Conservation (phyloP, 2,113 vertebrate species). For the Pipra filicauda region DNA sequence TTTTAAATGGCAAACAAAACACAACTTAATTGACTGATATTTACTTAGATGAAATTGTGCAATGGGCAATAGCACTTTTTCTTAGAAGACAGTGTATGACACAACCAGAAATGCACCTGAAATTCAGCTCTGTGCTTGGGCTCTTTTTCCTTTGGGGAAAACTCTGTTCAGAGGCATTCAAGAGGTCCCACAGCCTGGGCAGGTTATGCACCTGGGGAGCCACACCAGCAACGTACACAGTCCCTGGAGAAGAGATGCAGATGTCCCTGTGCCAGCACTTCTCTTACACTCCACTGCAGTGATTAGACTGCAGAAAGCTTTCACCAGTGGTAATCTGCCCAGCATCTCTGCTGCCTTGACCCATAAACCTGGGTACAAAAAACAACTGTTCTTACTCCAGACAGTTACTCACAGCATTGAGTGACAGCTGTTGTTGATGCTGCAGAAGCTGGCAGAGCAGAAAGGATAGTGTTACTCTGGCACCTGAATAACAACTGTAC, state of each 20-base stretch:
- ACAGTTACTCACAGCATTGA: not conserved
- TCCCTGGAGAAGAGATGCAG: not conserved
- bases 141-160: not conserved
- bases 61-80: not conserved
- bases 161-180: not conserved
- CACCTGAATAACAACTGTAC: not conserved
- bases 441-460: not conserved
- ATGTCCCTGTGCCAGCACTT: not conserved
- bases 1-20: not conserved
- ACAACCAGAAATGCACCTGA: not conserved
- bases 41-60: not conserved
- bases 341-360: not conserved
- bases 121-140: not conserved
- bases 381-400: not conserved
- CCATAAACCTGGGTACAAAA: not conserved
- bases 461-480: not conserved
- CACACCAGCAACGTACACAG: fast-evolving
- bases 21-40: not conserved
- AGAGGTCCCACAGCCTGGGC: not conserved
- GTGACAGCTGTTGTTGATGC: not conserved
- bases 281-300: not conserved
- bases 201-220: not conserved
- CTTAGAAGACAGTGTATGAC: fast-evolving
- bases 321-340: not conserved
- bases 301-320: not conserved